Base-by-base conservation (phyloP, 2,797 vertebrate species). In the Tenualosa thibaudeaui region DNA sequence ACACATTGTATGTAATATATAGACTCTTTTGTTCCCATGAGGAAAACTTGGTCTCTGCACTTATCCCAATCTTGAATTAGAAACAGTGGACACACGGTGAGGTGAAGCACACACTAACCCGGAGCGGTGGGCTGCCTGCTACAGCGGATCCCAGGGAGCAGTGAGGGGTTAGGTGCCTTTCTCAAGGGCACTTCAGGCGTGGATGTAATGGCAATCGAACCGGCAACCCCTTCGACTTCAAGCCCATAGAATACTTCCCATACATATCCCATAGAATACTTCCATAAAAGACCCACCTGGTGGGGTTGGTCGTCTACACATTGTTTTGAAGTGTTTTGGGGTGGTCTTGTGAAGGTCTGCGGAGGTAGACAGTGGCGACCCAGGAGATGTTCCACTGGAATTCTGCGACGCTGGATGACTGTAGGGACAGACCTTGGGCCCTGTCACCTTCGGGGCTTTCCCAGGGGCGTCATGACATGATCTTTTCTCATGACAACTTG, bases 271-370 rank as follows among this genome's bases (percentile, higher is more conserved):
- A 68, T 75, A 15, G 5, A 43, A 78, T 40, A 43, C 68, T 78
- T 46, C 26, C 6, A 46, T 5, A 46, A 9, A n/a, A 37, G 50
- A 51, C 82, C 26, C 88, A 98, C 97, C 97, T 95, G 97, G 97
- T 0, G 97, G 97, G 46, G 97, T 96, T 89, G 96, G 96, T 93
- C 97, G 96, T 85, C 96, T 96, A 92, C 97, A 98, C 97, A 97
- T 96, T 92, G 95, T 97, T 94, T 98, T 97, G 95, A 97, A 97
- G 96, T 98, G 97, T 95, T 98, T 98, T 87, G 97, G 95, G 93
- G 96, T 97, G 81, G 96, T 97, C 95, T 98, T 98, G 95, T 97
- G 98, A 91, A 96, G 96, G 91, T 97, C 97, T 17, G 96, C 94
- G 94, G 97, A 97, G 96, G 97, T 97, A 96, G 97, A 97, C 89